Percentiles rank a stretch among this genome's conserved stretches.
Evolutionary conservation across 2,888 invertebrate species (phyloP).

Genomic region (Acleris laterana): DNA sequence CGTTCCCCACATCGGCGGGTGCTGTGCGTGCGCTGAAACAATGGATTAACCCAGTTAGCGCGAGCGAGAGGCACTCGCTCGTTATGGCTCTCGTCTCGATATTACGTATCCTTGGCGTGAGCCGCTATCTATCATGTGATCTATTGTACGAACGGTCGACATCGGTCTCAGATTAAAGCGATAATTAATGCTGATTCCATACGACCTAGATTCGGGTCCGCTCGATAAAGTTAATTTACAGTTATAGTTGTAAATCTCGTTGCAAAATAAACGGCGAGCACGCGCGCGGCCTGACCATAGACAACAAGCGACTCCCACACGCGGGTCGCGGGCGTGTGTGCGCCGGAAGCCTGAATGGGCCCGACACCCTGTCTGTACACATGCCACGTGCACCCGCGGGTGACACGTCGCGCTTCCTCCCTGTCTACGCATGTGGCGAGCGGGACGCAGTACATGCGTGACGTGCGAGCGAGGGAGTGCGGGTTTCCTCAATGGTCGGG

Average conservation of each 20-base stretch:
- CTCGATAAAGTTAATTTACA: slow-evolving; percentile 83
- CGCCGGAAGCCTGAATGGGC: slow-evolving; percentile 60
- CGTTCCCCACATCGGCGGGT: slow-evolving; percentile 69
- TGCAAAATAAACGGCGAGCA: slow-evolving; percentile 79
- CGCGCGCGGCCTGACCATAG: slow-evolving; percentile 78
- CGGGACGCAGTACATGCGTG: slow-evolving; percentile 69
- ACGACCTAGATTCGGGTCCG: slow-evolving; percentile 81
- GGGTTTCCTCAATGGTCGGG: slow-evolving; percentile 75
- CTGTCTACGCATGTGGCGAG: slow-evolving; percentile 64
- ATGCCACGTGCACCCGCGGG: slow-evolving; percentile 37
- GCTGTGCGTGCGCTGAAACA: slow-evolving; percentile 71
- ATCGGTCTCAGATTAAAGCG: slow-evolving; percentile 82
- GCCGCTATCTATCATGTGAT: slow-evolving; percentile 81
- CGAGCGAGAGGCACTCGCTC: slow-evolving; percentile 54
- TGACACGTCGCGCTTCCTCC: slow-evolving; percentile 42
- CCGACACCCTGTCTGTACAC: slow-evolving; percentile 56
- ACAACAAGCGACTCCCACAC: slow-evolving; percentile 77
- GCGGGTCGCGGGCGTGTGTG: slow-evolving; percentile 31
- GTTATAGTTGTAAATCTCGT: slow-evolving; percentile 83
- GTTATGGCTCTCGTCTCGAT: slow-evolving; percentile 59
- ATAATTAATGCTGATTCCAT: slow-evolving; percentile 85
- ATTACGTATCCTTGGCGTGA: slow-evolving; percentile 79
- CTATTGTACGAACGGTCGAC: slow-evolving; percentile 80
- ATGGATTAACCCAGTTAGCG: slow-evolving; percentile 74
- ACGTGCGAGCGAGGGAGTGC: slow-evolving; percentile 66